A percentile compares a stretch with the other conserved stretches of the same genome.
Conservation (phyloP, 92 coral and sea anemone genomes). For the Paramuricea clavata region DNA sequence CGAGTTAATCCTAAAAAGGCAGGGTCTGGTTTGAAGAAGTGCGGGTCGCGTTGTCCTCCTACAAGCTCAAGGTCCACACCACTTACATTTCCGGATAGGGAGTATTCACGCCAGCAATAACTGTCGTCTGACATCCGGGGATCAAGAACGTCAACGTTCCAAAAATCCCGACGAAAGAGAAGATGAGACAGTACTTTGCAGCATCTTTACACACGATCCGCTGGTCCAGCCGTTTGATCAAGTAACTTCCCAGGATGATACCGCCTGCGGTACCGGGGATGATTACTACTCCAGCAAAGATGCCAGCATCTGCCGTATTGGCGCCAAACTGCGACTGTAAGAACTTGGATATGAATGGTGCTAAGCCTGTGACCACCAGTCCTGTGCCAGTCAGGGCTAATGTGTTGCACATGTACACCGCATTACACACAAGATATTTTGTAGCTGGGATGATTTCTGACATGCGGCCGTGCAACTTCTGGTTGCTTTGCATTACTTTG, state of each 20-base stretch:
- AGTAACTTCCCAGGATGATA: constrained; percentile 97
- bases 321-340: constrained; percentile 98
- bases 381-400: constrained; percentile 95
- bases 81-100: constrained; percentile 81
- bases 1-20: no score
- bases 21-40: neutral
- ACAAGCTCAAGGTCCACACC: neutral
- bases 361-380: constrained; percentile 92
- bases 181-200: constrained; percentile 92
- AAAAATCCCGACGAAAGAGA: constrained; percentile 93
- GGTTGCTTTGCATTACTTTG: constrained; percentile 67
- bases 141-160: constrained; percentile 95
- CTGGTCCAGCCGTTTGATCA: constrained; percentile 88
- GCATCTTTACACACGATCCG: constrained; percentile 88
- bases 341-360: constrained; percentile 98
- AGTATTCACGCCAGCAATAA: constrained; percentile 86
- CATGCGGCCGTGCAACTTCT: constrained; percentile 87
- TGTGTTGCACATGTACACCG: constrained; percentile 87
- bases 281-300: constrained; percentile 91
- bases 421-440: constrained; percentile 84
- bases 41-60: neutral
- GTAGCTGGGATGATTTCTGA: constrained; percentile 94
- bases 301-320: constrained; percentile 92
- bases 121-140: constrained; percentile 94
- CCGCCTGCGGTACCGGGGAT: constrained; percentile 99